These are phyloP conservation scores for Melanogrammus aeglefinus DNA, from an alignment of 2,797 vertebrate species.

Conservation along the genomic window DNA sequence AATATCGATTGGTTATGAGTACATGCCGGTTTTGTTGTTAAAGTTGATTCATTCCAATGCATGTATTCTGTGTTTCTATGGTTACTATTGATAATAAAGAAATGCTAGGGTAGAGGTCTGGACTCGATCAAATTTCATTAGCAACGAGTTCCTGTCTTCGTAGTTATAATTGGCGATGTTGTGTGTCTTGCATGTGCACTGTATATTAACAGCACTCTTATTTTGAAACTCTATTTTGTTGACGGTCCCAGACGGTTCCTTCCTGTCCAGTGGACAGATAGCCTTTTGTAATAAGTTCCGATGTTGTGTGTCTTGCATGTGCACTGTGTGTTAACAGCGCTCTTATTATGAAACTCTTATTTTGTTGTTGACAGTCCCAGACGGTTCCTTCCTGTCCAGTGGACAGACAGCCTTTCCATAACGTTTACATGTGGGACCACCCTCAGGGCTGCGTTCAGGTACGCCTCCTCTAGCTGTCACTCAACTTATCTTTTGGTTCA, in stretches of 20 bases:
- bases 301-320: no score
- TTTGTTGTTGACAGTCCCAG: conserved; percentile 67
- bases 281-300: no score
- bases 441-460: conserved; percentile 81
- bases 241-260: conserved; percentile 77
- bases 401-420: conserved; percentile 87
- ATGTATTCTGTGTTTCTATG: no score
- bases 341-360: neutral
- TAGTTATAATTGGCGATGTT: no score
- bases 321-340: no score
- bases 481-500: neutral
- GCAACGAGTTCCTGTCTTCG: no score
- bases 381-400: conserved; percentile 87
- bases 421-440: conserved; percentile 79
- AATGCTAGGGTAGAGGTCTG: no score
- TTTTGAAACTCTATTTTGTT: neutral
- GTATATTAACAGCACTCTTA: neutral
- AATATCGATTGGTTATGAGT: no score
- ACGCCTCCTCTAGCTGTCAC: conserved; percentile 6
- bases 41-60: no score
- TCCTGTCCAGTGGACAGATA: conserved; percentile 93
- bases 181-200: no score
- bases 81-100: no score
- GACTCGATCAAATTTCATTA: neutral
- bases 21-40: no score